A percentile compares a stretch with the other conserved stretches of the same genome.
Evolutionary conservation across 1,140 invertebrate species (phyloP).

Genomic region (Drosophila repletoides): DNA sequence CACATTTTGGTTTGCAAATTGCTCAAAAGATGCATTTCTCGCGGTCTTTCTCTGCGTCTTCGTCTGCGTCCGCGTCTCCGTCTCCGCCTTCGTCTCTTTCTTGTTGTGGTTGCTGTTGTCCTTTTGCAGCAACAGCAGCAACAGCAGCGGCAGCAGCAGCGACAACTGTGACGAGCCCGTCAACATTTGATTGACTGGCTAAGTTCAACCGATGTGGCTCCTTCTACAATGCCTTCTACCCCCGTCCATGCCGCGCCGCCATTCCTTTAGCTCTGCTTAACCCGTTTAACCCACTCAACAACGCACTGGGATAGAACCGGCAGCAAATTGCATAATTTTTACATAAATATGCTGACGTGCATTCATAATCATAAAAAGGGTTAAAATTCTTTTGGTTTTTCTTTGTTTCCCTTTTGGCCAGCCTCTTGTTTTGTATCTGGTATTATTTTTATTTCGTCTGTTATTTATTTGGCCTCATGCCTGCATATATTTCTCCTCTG

Average conservation of each 20-base stretch:
- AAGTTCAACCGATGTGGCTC: constrained; percentile 68
- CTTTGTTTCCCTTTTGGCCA: constrained; percentile 29
- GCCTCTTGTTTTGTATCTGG: neutral
- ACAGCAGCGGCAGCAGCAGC: constrained; percentile 47
- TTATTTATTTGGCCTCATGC: constrained; percentile 72
- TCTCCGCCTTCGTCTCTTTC: neutral
- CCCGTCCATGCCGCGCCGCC: neutral
- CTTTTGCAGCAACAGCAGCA: constrained; percentile 35
- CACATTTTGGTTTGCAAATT: constrained; percentile 80
- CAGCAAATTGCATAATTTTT: constrained; percentile 81
- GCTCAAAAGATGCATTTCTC: constrained; percentile 73
- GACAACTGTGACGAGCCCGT: constrained; percentile 76
- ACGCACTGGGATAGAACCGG: constrained; percentile 57
- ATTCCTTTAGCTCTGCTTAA: neutral
- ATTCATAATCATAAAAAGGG: constrained; percentile 80
- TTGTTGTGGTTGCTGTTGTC: constrained; percentile 38
- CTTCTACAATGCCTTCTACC: constrained; percentile 21
- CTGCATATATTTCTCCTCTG: constrained; percentile 23
- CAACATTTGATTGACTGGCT: constrained; percentile 78
- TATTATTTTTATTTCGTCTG: constrained; percentile 33
- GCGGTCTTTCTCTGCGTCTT: constrained; percentile 26
- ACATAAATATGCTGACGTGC: constrained; percentile 80
- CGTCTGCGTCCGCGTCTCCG: neutral
- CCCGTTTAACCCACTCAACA: constrained; percentile 39
- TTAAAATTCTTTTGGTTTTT: constrained; percentile 56